Base-by-base conservation (phyloP, 2,797 vertebrate species). In the Anomalospiza imberbis region DNA sequence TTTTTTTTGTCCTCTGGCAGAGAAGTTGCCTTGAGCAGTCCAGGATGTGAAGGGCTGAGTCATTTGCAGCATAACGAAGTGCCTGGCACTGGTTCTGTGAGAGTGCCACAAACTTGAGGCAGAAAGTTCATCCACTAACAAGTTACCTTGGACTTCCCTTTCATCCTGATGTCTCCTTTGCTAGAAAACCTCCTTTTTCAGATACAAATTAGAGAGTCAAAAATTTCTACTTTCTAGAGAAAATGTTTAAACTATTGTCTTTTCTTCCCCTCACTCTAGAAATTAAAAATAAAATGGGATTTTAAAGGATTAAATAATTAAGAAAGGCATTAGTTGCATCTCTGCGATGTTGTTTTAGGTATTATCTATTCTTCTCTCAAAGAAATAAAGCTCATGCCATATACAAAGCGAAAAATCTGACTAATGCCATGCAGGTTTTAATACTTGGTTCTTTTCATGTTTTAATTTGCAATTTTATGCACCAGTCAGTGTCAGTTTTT, bases 381-480 rank as follows among this genome's bases (percentile, higher is more conserved):
- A 63, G 28, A 55, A 68, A 10, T 8, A 68, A 72, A 57, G 9
- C 42, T 83, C 18, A 15, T 47, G 29, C 18, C 40, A 77, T 51
- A 20, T 6, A n/a, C 38, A 47, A 77, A 61, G 13, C 44, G 28
- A 36, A 71, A 77, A 70, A 83, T 85, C 19, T 82, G 75, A 50
- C 31, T 36, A 68, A 47, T 40, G n/a, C 15, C 19, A 4, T 70
- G 31, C 44, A 62, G 5, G 42, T 77, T 83, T 77, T 83, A 36
- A 12, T 67, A 22, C 58, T 88, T 63, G 28, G 7, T 77, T 74
- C 40, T 51, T 88, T 50, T 51, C 7, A 7, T 48, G 51, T 42
- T 85, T 90, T 74, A 75, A 48, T 75, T 63, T 67, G 53, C 53
- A 63, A 44, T 81, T 94, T 80, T 86, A 40, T 51, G 38, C n/a